Percentiles rank a stretch among this genome's conserved stretches.
These are phyloP conservation scores for Drosophila athabasca DNA, from an alignment of 1,140 invertebrate genomes.

Conservation along the genomic window DNA sequence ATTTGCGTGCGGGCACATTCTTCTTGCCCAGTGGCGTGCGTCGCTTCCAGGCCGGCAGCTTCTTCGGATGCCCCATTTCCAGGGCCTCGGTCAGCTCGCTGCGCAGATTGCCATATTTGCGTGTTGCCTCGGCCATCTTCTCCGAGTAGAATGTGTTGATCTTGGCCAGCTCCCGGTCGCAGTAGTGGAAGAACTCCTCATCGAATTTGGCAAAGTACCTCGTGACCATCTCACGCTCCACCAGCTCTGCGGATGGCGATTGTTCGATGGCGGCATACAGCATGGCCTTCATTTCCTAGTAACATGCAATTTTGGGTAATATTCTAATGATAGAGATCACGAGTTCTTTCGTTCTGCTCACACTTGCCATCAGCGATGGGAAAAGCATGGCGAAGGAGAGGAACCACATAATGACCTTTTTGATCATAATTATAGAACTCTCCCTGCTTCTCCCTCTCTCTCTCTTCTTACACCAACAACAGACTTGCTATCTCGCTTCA, in stretches of 20 bases:
- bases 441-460: too few relatives aligned
- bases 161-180: conserved; percentile 93
- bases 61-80: conserved; percentile 82
- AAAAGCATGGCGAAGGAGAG: too few relatives aligned
- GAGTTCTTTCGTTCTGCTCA: too few relatives aligned
- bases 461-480: too few relatives aligned
- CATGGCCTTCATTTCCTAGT: conserved; percentile 90
- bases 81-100: conserved; percentile 88
- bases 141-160: conserved; percentile 95
- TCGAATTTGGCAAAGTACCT: conserved; percentile 92
- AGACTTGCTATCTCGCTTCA: too few relatives aligned
- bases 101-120: conserved; percentile 91
- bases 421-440: too few relatives aligned
- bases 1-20: conserved; percentile 86
- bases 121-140: conserved; percentile 93
- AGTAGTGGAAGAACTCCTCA: conserved; percentile 93
- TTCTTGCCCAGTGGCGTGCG: conserved; percentile 86
- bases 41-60: conserved; percentile 83
- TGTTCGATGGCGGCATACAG: conserved; percentile 89
- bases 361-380: too few relatives aligned
- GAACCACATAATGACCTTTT: too few relatives aligned
- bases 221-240: conserved; percentile 87
- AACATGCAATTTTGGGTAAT: not conserved
- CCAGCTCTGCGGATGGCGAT: conserved; percentile 88
- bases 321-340: too few relatives aligned